phyloP scores from a whole-genome alignment of 1,140 invertebrate species.

The Macrobrachium nipponense region DNA sequence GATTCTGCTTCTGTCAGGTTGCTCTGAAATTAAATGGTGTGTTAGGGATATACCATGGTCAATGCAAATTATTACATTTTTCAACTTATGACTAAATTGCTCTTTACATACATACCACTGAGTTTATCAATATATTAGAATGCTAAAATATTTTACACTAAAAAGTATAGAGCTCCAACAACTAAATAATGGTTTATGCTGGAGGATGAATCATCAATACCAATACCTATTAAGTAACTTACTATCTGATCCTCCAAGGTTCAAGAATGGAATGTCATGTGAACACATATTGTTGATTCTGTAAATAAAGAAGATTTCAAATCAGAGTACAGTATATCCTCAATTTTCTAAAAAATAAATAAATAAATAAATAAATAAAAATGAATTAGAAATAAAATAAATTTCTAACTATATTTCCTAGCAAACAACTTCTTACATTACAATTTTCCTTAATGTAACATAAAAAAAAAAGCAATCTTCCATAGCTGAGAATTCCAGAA shows the following conservation, averaged over 20 bases:
- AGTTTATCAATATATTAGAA: no score
- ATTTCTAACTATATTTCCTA: no score
- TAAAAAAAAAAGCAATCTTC: no score
- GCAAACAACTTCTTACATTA: no score
- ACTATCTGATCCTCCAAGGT: conserved; percentile 44
- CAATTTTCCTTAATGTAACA: no score
- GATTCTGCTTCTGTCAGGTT: conserved; percentile 36
- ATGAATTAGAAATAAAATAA: no score
- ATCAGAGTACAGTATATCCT: no score
- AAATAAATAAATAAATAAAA: no score
- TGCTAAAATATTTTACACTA: no score
- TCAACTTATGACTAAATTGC: neutral
- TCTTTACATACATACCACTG: neutral
- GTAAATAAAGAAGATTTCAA: neutral
- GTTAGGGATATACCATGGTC: neutral
- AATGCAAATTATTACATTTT: neutral
- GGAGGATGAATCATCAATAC: neutral
- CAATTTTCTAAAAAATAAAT: no score
- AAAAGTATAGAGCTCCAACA: neutral
- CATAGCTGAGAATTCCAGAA: no score
- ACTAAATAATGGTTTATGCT: neutral
- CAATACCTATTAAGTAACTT: neutral
- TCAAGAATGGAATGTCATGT: conserved; percentile 51
- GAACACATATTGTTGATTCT: conserved; percentile 54
- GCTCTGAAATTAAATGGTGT: conserved; percentile 23